Conservation (phyloP, 2,888 invertebrate genomes). For the Pseudoips prasinana region DNA sequence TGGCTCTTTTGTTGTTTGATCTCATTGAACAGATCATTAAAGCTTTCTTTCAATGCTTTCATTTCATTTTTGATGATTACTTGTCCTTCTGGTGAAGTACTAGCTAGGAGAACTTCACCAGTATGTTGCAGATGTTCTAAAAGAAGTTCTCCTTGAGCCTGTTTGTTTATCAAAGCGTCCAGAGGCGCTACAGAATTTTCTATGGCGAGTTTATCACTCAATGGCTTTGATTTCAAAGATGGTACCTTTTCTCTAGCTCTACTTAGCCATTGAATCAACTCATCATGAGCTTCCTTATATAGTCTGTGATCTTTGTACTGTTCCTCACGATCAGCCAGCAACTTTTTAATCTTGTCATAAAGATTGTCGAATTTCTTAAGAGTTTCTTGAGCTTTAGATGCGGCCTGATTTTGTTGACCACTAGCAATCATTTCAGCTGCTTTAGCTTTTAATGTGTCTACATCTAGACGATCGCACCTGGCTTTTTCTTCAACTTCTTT, state of each 20-base stretch:
- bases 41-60: constrained; percentile 91
- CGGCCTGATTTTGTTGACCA: constrained; percentile 91
- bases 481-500: constrained; percentile 94
- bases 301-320: constrained; percentile 93
- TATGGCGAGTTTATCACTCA: constrained; percentile 93
- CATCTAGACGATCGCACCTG: constrained; percentile 94
- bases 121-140: constrained; percentile 94
- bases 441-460: constrained; percentile 91
- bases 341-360: constrained; percentile 88
- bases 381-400: constrained; percentile 92
- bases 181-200: constrained; percentile 94
- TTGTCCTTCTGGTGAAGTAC: constrained; percentile 91
- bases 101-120: constrained; percentile 92
- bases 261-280: constrained; percentile 93
- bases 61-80: constrained; percentile 92
- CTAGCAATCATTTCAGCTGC: constrained; percentile 92
- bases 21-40: constrained; percentile 92
- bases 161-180: constrained; percentile 92
- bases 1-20: constrained; percentile 92
- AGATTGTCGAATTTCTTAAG: constrained; percentile 91
- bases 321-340: constrained; percentile 90
- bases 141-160: constrained; percentile 93
- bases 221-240: constrained; percentile 90
- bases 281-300: constrained; percentile 96
- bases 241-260: constrained; percentile 95